Conservation (phyloP, 2,888 invertebrate species). For the Rotaria magnacalcarata region DNA sequence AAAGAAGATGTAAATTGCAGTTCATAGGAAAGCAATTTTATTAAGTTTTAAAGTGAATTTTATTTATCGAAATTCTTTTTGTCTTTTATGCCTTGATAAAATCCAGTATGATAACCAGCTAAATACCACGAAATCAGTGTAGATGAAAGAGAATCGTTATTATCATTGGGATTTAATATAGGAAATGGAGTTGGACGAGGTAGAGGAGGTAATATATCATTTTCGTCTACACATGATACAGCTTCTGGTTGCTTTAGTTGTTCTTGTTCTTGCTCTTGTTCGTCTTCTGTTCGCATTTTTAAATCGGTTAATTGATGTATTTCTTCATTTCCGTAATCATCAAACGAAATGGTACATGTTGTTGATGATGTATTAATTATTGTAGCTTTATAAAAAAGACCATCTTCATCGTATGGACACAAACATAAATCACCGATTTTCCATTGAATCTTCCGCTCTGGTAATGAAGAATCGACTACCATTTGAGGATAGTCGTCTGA, state of each 20-base stretch:
- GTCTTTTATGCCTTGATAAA: conserved; percentile 42
- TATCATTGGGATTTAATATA: neutral
- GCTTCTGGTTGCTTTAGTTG: neutral
- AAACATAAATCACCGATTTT: conserved; percentile 39
- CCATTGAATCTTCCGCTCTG: neutral
- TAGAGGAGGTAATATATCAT: conserved; percentile 15
- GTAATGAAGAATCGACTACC: neutral
- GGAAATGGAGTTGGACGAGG: conserved; percentile 25
- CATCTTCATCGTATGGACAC: conserved; percentile 34
- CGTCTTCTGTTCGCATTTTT: neutral
- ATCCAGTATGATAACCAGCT: conserved; percentile 45
- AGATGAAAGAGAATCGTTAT: conserved; percentile 39
- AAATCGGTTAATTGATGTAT: conserved; percentile 35
- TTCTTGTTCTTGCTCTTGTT: neutral
- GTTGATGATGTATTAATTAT: conserved; percentile 23
- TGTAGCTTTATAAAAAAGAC: conserved; percentile 40
- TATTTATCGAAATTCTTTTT: neutral
- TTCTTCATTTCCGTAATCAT: conserved; percentile 43
- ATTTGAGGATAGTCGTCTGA: neutral
- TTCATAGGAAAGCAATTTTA: neutral
- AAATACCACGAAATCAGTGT: conserved; percentile 45
- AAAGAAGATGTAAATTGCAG: too few relatives aligned
- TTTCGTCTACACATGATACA: neutral
- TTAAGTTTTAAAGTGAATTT: neutral
- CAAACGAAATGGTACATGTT: conserved; percentile 36